phyloP scores from a whole-genome alignment of 2,113 vertebrate species.

The Ursus arctos region DNA sequence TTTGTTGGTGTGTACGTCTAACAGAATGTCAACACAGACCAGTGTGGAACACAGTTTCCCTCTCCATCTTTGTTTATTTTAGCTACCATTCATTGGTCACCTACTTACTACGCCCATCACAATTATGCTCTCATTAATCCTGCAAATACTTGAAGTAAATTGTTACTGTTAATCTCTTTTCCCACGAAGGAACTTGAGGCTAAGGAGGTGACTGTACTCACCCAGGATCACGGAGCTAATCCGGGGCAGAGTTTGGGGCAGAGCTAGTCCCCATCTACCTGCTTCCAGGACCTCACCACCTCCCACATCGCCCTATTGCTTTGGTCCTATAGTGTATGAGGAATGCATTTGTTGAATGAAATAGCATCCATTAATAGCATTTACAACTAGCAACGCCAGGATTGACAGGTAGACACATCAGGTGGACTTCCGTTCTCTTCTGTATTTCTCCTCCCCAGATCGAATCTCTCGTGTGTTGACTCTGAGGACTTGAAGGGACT shows the following conservation, averaged over 20 bases:
- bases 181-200: neutral
- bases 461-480: neutral
- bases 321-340: neutral
- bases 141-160: neutral
- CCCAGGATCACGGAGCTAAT: neutral
- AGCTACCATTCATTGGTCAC: neutral
- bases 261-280: neutral
- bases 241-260: neutral
- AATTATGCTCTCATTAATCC: neutral
- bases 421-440: neutral
- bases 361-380: neutral
- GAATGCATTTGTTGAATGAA: neutral
- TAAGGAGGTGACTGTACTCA: neutral
- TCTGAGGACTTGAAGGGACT: neutral
- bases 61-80: neutral
- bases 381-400: neutral
- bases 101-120: neutral
- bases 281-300: neutral
- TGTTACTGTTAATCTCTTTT: conserved; percentile 3
- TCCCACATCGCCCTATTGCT: neutral
- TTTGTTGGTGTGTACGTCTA: neutral
- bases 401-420: neutral
- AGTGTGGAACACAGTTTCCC: neutral
- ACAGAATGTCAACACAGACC: neutral
- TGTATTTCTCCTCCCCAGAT: neutral